These are phyloP conservation scores for Nemapogon koenigi DNA, from an alignment of 2,888 invertebrate species.

Conservation along the genomic window DNA sequence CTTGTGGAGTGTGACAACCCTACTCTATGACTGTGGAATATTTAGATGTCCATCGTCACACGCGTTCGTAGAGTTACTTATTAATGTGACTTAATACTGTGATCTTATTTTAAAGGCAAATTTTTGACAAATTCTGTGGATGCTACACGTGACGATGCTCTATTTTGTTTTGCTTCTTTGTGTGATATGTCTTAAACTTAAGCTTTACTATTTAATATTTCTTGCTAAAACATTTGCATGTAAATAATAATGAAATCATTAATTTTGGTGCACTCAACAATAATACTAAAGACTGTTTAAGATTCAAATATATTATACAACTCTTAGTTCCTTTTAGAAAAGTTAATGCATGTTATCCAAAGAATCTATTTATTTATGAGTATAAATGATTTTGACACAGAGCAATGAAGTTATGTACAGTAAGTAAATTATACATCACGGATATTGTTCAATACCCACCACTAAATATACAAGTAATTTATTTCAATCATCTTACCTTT, in stretches of 20 bases:
- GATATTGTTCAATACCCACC: slow-evolving; percentile 50
- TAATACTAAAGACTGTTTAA: slow-evolving; percentile 22
- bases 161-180: slow-evolving; percentile 36
- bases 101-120: slow-evolving; percentile 61
- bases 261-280: slow-evolving; percentile 11
- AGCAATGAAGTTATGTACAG: not conserved
- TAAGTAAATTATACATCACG: slow-evolving; percentile 28
- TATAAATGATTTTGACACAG: slow-evolving; percentile 26
- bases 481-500: slow-evolving; percentile 57
- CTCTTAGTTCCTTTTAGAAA: slow-evolving; percentile 61
- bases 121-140: slow-evolving; percentile 57
- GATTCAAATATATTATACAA: slow-evolving; percentile 30
- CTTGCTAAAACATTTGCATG: not conserved
- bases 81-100: slow-evolving; percentile 62
- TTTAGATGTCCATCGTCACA: slow-evolving; percentile 46
- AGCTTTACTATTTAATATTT: not conserved
- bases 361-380: slow-evolving; percentile 47
- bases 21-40: slow-evolving; percentile 62
- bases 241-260: not conserved
- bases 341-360: slow-evolving; percentile 60
- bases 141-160: slow-evolving; percentile 42
- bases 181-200: slow-evolving; percentile 14
- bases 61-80: slow-evolving; percentile 54
- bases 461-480: slow-evolving; percentile 46
- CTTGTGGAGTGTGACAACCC: slow-evolving; percentile 43